Base-by-base conservation (phyloP, 1,140 invertebrate species). In the Eufriesea mexicana region DNA sequence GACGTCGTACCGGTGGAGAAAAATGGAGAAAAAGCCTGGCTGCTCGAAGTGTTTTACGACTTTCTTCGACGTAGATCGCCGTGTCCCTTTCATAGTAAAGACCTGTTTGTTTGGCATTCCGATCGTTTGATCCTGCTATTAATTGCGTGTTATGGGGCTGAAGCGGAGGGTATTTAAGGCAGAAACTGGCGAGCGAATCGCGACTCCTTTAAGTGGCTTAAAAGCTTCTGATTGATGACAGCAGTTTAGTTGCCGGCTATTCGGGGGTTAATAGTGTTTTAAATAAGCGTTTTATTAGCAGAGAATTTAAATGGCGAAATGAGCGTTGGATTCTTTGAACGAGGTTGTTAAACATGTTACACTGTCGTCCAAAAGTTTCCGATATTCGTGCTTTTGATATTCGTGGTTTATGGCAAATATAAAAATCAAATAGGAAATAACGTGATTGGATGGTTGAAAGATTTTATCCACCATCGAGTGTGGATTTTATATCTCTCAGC, bases 261-360 rank as follows among this genome's bases (percentile, higher is more conserved):
- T 45, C 23, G 5, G 2, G 10, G 0, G 12, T 16, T 16, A 42
- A 18, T 12, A 35, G 20, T 23, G 9, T 35, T 64, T 67, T n/a
- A 45, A 67, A 42, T 67, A n/a, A 23, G 20, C 10, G 23, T 45
- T 67, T 14, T 45, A 66, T 66, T 42, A 42, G 20, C 5, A 1
- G 6, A n/a, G 12, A 9, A 8, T 18, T 14, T 10, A 35, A n/a
- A 45, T 14, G 23, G 5, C 14, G 10, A 45, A 14, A 42, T 12
- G 23, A n/a, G 45, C 5, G 5, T 14, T 64, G 18, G 20, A 9
- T 62, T 35, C 42, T 35, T 23, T 42, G 6, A 2, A 12, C 12
- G 12, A 0, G 25, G 0, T 8, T 6, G 0, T 0, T 62, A 2
- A 5, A 25, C 9, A 25, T 14, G 12, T 1, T n/a, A 25, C 10